These are phyloP conservation scores for Dissostichus mawsoni DNA, from an alignment of 2,113 vertebrate species.

Conservation along the genomic window DNA sequence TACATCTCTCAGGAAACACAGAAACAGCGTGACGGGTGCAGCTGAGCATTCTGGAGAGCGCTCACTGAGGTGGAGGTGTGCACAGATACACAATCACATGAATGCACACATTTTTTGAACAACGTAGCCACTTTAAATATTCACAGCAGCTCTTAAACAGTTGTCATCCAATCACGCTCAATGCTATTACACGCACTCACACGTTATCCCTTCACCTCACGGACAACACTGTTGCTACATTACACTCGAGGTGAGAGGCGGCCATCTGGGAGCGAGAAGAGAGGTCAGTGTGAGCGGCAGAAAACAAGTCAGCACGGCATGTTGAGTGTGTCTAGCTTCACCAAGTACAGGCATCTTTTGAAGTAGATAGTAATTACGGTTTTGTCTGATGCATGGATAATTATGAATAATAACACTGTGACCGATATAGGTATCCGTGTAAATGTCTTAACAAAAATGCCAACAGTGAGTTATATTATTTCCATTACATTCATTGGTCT, in stretches of 20 bases:
- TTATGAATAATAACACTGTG: background rate
- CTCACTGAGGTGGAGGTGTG: constrained; percentile 32
- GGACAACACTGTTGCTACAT: constrained; percentile 28
- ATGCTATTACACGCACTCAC: constrained; percentile 33
- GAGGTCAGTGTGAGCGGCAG: constrained; percentile 48
- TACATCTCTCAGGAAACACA: constrained; percentile 55
- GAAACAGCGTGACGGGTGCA: constrained; percentile 59
- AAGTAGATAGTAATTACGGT: constrained; percentile 33
- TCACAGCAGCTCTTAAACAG: constrained; percentile 46
- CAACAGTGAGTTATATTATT: background rate
- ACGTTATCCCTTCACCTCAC: constrained; percentile 41
- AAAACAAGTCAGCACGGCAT: constrained; percentile 21
- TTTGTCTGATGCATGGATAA: constrained; percentile 13
- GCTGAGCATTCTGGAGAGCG: constrained; percentile 52
- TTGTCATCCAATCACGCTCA: constrained; percentile 21
- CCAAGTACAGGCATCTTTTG: constrained; percentile 25
- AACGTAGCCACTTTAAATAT: constrained; percentile 48
- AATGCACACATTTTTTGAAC: constrained; percentile 14
- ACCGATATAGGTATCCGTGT: too few species aligned
- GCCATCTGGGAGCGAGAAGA: constrained; percentile 47
- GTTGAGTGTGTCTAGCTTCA: constrained; percentile 15
- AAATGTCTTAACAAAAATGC: background rate
- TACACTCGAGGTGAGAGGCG: constrained; percentile 31
- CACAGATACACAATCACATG: background rate
- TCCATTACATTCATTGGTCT: too few species aligned